A percentile compares a stretch with the other conserved stretches of the same genome.
Evolutionary conservation across 2,888 invertebrate genomes (phyloP).

Genomic region (Agrotis puta): DNA sequence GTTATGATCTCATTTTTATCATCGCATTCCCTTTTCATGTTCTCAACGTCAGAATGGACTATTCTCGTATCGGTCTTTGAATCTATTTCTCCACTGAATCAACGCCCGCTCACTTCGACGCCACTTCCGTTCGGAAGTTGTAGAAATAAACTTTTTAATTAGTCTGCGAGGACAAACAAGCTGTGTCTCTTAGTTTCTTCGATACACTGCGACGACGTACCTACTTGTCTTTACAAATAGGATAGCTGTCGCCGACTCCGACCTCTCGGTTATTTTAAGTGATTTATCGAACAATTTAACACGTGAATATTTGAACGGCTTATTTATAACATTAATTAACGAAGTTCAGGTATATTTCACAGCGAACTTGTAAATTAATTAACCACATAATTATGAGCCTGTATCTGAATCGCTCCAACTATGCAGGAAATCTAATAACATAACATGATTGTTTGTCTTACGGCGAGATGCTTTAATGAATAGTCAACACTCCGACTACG

Average conservation of each 20-base stretch:
- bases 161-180: constrained; percentile 90
- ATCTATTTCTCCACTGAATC: constrained; percentile 83
- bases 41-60: constrained; percentile 34
- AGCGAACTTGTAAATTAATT: constrained; percentile 73
- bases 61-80: constrained; percentile 70
- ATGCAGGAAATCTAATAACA: constrained; percentile 85
- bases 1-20: constrained; percentile 71
- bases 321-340: constrained; percentile 70
- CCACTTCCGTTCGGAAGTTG: constrained; percentile 83
- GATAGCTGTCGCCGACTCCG: constrained; percentile 47
- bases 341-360: constrained; percentile 68
- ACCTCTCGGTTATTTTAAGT: constrained; percentile 71
- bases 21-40: constrained; percentile 42
- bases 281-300: constrained; percentile 72
- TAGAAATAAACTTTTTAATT: constrained; percentile 90
- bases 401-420: constrained; percentile 76
- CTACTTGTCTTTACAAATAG: constrained; percentile 75
- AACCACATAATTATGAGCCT: constrained; percentile 74
- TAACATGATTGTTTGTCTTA: constrained; percentile 85
- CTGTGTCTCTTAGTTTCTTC: constrained; percentile 85
- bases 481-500: constrained; percentile 84
- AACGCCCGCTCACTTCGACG: constrained; percentile 81
- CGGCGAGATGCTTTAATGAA: constrained; percentile 87
- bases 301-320: constrained; percentile 66
- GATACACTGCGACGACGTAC: constrained; percentile 75